These are phyloP conservation scores for Epizoanthus scotinus DNA, from an alignment of 92 coral and sea anemone species.

Conservation along the genomic window DNA sequence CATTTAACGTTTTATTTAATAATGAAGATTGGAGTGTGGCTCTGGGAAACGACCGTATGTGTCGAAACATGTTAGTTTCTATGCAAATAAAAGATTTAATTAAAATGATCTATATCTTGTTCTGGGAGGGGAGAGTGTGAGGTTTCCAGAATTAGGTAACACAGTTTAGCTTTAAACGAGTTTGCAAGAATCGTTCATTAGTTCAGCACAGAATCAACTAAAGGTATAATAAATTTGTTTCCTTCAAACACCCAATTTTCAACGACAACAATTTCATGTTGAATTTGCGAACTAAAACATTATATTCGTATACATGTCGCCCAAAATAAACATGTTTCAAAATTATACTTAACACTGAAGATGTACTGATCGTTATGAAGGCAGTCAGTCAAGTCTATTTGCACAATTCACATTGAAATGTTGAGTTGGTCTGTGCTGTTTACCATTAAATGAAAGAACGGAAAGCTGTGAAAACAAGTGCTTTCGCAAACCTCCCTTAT, in stretches of 20 bases:
- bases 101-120: neutral
- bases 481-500: neutral
- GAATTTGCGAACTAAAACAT: neutral
- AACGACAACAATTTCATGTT: too few relatives aligned
- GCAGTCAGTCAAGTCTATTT: constrained; percentile 5
- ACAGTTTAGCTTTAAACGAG: too few relatives aligned
- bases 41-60: constrained; percentile 12
- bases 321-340: neutral
- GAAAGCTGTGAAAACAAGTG: constrained; percentile 4
- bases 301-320: neutral
- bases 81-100: neutral
- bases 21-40: neutral
- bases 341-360: neutral
- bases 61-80: constrained; percentile 2
- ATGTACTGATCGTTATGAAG: neutral
- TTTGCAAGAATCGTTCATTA: too few relatives aligned
- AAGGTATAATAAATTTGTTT: neutral
- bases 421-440: neutral
- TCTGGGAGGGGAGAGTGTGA: too few relatives aligned
- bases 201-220: neutral
- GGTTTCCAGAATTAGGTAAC: too few relatives aligned
- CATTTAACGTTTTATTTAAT: neutral
- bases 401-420: constrained; percentile 3
- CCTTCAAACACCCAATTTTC: neutral
- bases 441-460: constrained; percentile 10